Evolutionary conservation across 2,113 vertebrate species (phyloP), one percentile per base, ranked within the genome.

Genomic region (Seriola aureovittata): DNA sequence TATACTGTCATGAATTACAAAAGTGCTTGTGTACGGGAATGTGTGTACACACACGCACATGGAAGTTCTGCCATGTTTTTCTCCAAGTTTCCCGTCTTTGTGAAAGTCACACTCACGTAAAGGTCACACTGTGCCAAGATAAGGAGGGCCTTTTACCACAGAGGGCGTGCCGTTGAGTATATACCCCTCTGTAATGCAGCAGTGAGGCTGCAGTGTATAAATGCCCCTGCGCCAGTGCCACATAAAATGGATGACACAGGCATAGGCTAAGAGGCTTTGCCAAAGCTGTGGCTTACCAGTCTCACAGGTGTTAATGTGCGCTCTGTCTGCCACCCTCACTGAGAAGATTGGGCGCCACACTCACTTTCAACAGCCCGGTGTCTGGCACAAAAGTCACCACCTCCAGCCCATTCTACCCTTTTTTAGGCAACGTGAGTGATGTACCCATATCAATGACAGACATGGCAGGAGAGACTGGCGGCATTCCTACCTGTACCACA

Each of bases 221-320:
- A 89, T 87, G 78, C 71, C 80, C 59, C 78, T 63, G 76, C 89
- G 85, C 81, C 75, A 62, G 80, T 66, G 85, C 81, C 81, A 87
- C 87, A 86, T 78, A 77, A 84, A 92, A 89, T 84, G 85, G 90
- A 90, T 90, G 85, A 87, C 86, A 88, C 78, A 88, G 84, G 64
- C 72, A 83, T 71, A 72, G 68, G 80, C 85, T 93, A 89, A 94
- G 92, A 93, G 83, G 91, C 88, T 92, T 94, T 93, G 84, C 90
- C 93, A 95, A 92, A 93, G 86, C 93, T 78, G 82, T 88, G 86
- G 91, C 84, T 93, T 94, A 93, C 88, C 81, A 91, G 90, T 88
- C 82, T 93, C 93, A 85, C 93, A 93, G 93, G 92, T 94, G 93
- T 94, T 93, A 93, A 92, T 92, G 92, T 93, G 89, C 73, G 69